A percentile compares a stretch with the other conserved stretches of the same genome.
Conservation (phyloP, 2,113 vertebrate genomes). For the Rhipidura dahli region DNA sequence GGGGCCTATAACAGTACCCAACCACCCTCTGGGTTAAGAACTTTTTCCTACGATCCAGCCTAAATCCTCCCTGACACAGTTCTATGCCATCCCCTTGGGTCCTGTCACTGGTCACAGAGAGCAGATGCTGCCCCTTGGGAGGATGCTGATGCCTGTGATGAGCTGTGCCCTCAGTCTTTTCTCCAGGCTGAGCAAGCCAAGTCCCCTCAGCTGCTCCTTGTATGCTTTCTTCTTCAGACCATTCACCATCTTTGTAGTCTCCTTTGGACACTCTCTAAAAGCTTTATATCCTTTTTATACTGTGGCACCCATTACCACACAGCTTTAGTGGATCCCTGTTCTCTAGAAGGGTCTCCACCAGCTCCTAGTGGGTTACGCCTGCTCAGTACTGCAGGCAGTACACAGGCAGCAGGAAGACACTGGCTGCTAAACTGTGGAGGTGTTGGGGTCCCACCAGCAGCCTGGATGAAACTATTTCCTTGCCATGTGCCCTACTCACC, state of each 20-base stretch:
- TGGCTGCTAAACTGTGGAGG: not conserved
- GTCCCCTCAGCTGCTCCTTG: not conserved
- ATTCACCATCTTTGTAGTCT: not conserved
- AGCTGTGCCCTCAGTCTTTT: not conserved
- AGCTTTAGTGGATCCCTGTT: not conserved
- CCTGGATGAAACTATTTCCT: not conserved
- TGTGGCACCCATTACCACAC: not conserved
- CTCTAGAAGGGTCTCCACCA: not conserved
- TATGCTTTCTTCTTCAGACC: not conserved
- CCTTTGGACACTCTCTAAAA: not conserved
- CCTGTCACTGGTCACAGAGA: not conserved
- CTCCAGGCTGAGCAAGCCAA: not conserved
- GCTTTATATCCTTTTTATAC: not conserved
- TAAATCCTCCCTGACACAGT: not conserved
- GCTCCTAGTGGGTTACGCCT: not conserved
- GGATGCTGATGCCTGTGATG: fast-evolving
- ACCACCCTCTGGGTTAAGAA: not conserved
- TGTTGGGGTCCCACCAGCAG: not conserved
- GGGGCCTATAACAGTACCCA: not conserved
- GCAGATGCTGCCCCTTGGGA: not conserved
- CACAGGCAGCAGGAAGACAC: not conserved
- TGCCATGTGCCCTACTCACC: slow-evolving; percentile 74
- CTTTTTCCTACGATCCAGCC: not conserved
- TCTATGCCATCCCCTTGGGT: not conserved
- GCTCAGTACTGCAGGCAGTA: not conserved